A percentile compares a stretch with the other conserved stretches of the same genome.
phyloP scores from a whole-genome alignment of 2,888 invertebrate genomes.

The Calameuta filiformis region DNA sequence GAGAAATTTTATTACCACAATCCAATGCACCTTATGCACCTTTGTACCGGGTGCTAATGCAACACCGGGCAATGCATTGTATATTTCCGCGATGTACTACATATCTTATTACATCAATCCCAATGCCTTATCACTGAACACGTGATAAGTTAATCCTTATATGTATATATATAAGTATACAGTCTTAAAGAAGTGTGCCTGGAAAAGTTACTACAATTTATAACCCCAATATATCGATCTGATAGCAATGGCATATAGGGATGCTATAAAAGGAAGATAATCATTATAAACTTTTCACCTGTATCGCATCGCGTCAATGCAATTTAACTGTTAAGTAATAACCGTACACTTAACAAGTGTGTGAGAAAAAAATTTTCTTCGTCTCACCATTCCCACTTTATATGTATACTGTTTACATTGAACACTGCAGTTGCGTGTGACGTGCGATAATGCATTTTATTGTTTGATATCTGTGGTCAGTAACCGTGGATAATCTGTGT shows the following conservation, averaged over 20 bases:
- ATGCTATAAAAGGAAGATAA: not conserved
- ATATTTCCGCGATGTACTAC: not conserved
- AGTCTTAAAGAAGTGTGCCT: not conserved
- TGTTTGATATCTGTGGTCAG: conserved; percentile 1
- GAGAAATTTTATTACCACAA: too few relatives aligned
- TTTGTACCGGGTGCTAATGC: not conserved
- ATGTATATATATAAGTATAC: not conserved
- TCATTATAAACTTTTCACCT: not conserved
- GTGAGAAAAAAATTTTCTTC: not conserved
- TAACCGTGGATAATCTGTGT: conserved; percentile 7
- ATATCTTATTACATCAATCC: not conserved
- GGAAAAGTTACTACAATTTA: not conserved
- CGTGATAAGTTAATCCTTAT: not conserved
- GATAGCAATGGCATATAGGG: not conserved
- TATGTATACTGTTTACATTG: not conserved
- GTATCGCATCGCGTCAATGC: not conserved
- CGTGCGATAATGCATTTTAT: not conserved
- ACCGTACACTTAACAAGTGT: not conserved
- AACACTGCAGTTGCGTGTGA: not conserved
- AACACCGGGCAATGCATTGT: not conserved
- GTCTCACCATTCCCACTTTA: not conserved
- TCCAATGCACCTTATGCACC: not conserved
- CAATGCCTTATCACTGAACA: not conserved
- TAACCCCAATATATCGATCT: not conserved
- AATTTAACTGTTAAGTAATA: not conserved